Conservation (phyloP, 92 coral and sea anemone species). For the Zoanthus solanderi region DNA sequence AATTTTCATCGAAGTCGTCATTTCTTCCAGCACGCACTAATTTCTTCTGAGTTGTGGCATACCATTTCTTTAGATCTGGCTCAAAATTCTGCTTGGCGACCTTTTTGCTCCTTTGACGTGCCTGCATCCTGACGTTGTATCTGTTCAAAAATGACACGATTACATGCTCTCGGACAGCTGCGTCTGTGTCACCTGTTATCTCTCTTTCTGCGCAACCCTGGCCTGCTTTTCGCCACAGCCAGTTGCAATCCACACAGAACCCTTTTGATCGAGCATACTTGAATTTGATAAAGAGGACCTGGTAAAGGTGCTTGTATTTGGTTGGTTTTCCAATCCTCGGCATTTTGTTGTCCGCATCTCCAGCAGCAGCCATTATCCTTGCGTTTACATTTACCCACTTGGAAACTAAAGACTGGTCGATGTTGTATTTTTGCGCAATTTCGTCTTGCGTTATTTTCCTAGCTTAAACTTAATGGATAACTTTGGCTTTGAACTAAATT, state of each 20-base stretch:
- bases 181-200: conserved; percentile 5
- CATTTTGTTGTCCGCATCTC: not conserved
- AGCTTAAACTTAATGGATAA: not conserved
- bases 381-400: conserved; percentile 24
- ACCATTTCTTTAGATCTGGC: conserved; percentile 13
- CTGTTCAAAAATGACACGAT: not conserved
- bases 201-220: not conserved
- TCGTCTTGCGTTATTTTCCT: conserved; percentile 26
- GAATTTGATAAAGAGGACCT: not conserved
- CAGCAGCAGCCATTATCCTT: conserved; percentile 18
- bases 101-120: not conserved
- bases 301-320: not conserved
- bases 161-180: not conserved
- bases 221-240: not conserved
- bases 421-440: conserved; percentile 7
- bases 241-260: not conserved
- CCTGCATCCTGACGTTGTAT: not conserved
- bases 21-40: conserved; percentile 45
- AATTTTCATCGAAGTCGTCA: conserved; percentile 43
- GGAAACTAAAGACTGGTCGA: conserved; percentile 19
- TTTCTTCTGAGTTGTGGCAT: not conserved
- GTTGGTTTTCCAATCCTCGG: not conserved
- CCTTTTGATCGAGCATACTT: not conserved
- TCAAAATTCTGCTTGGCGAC: conserved; percentile 10
- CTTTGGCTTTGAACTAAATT: not conserved